Conservation (phyloP, 2,888 invertebrate species). For the Acrobasis suavella region DNA sequence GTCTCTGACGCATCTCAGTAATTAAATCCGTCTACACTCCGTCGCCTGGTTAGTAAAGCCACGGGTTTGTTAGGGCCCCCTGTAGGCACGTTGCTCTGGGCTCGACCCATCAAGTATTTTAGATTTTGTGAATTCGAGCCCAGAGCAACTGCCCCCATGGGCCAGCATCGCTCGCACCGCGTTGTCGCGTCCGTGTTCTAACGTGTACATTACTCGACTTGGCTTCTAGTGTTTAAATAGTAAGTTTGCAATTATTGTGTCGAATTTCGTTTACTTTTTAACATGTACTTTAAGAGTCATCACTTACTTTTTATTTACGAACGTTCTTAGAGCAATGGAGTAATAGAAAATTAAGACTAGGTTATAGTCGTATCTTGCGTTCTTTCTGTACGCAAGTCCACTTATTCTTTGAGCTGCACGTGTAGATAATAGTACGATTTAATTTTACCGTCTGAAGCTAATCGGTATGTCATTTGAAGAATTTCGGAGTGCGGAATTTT, state of each 20-base stretch:
- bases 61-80: constrained; percentile 40
- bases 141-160: constrained; percentile 33
- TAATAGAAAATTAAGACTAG: constrained; percentile 75
- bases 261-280: constrained; percentile 64
- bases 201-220: constrained; percentile 72
- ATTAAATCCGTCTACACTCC: constrained; percentile 78
- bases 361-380: constrained; percentile 73
- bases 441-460: constrained; percentile 72
- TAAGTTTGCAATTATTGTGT: constrained; percentile 70
- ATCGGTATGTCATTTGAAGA: constrained; percentile 70
- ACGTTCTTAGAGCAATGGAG: constrained; percentile 65
- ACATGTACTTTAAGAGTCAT: constrained; percentile 68
- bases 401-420: constrained; percentile 75
- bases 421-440: constrained; percentile 71
- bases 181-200: constrained; percentile 70
- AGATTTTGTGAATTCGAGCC: constrained; percentile 16
- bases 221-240: constrained; percentile 68
- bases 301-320: constrained; percentile 53
- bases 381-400: constrained; percentile 75
- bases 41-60: constrained; percentile 67
- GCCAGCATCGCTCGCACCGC: constrained; percentile 57
- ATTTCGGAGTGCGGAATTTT: constrained; percentile 67
- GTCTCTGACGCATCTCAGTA: constrained; percentile 78
- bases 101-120: constrained; percentile 29
- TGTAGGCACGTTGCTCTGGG: constrained; percentile 24